These are phyloP conservation scores for Pycnonotus jocosus DNA, from an alignment of 2,113 vertebrate genomes.

Conservation along the genomic window DNA sequence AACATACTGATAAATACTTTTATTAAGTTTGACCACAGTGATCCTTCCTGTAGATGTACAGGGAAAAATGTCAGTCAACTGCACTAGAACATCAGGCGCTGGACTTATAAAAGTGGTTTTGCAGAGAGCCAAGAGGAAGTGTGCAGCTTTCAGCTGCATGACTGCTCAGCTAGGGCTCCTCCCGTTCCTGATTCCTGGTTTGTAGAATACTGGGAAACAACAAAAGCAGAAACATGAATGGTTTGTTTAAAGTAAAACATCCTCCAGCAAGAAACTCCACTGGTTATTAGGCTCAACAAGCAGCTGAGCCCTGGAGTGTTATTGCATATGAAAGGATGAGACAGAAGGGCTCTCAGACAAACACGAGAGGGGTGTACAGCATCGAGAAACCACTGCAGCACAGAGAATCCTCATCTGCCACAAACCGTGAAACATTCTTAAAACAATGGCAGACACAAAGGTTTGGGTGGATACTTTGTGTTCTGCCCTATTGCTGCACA, in stretches of 20 bases:
- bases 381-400: background rate
- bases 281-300: background rate
- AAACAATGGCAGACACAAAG: background rate
- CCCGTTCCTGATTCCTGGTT: slow-evolving; percentile 29
- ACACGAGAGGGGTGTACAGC: background rate
- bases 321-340: background rate
- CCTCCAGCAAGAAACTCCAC: background rate
- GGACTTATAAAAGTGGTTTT: background rate
- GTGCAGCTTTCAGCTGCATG: background rate
- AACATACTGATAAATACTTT: background rate
- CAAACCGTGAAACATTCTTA: background rate
- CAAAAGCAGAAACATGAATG: slow-evolving; percentile 15
- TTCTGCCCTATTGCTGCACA: background rate
- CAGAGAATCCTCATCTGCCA: background rate
- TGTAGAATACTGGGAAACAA: slow-evolving; percentile 56
- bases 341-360: background rate
- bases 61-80: background rate
- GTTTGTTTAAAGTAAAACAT: slow-evolving; percentile 57
- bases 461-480: background rate
- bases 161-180: background rate
- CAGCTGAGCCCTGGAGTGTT: background rate
- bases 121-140: background rate
- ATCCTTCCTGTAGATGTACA: background rate
- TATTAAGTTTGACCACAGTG: background rate
- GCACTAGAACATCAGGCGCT: background rate